Evolutionary conservation across 1,140 invertebrate species (phyloP), one percentile per base, ranked within the genome.

Genomic region (Anadara kagoshimensis): DNA sequence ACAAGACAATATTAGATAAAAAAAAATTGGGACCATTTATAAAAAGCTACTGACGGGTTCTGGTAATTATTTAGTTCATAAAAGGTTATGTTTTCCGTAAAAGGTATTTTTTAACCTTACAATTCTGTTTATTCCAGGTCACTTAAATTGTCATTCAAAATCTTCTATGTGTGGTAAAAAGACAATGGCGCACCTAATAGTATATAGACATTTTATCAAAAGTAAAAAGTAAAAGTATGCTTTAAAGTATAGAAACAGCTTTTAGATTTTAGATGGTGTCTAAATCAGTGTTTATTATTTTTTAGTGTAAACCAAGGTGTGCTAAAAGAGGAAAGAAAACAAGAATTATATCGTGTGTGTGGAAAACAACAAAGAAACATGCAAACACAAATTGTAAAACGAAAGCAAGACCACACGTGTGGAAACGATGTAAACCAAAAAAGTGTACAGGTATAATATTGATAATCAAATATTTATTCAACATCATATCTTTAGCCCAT

Each of bases 231-330:
- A n/a, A n/a, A n/a, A n/a, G n/a, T n/a, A n/a, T n/a, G n/a, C n/a
- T n/a, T n/a, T n/a, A n/a, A n/a, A n/a, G n/a, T n/a, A n/a, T n/a
- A n/a, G n/a, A n/a, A n/a, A n/a, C n/a, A n/a, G n/a, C n/a, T n/a
- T n/a, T n/a, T n/a, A n/a, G 29, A 36, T 3, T 36, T 36, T 7
- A 36, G 2, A 2, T 36, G 29, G 7, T 36, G 29, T 36, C 7
- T 36, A 7, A 36, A 7, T 36, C 29, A 36, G 7, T 36, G 10
- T 45, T 36, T 41, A 29, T 29, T 61, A 10, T 29, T 14, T 63
- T 43, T 49, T 41, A 75, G 73, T 75, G 73, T 44, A 75, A 70
- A 18, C 73, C 73, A 29, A 61, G 57, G 14, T 75, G 73, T 70
- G 16, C 67, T 2, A 41, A 43, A 22, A 53, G 24, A 24, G 63